phyloP scores from a whole-genome alignment of 2,113 vertebrate species.

The Bos javanicus region DNA sequence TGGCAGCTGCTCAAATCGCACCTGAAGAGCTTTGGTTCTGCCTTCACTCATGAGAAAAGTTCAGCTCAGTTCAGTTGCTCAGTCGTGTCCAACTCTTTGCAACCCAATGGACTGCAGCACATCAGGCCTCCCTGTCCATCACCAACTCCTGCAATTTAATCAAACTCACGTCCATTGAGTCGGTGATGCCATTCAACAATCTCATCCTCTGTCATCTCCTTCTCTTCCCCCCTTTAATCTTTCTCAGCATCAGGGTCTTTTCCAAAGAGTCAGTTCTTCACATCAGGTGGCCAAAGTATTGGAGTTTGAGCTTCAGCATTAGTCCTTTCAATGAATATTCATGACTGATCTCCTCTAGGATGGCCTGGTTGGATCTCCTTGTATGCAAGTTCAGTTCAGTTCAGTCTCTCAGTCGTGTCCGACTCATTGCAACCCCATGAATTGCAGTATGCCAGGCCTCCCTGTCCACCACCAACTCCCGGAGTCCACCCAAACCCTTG shows the following conservation, averaged over 20 bases:
- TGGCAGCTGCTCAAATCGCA: accelerated
- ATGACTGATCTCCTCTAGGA: not conserved
- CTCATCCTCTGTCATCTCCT: not conserved
- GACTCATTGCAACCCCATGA: no score
- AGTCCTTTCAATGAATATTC: not conserved
- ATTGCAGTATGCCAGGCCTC: no score
- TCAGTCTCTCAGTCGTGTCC: no score
- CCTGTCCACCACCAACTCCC: no score
- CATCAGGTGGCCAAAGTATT: not conserved
- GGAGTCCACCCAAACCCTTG: no score
- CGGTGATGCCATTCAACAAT: not conserved
- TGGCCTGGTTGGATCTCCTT: not conserved
- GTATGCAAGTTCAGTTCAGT: not conserved
- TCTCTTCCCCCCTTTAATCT: not conserved
- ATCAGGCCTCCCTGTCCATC: not conserved
- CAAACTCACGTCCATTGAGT: not conserved
- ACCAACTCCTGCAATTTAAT: not conserved
- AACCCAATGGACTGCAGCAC: not conserved
- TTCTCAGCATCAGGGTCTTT: not conserved
- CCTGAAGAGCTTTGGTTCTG: not conserved
- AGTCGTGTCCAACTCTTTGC: not conserved
- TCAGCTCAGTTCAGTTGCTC: not conserved
- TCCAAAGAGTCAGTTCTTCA: not conserved
- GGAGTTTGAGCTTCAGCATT: not conserved
- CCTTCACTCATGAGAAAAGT: not conserved